Evolutionary conservation across 1,140 invertebrate species (phyloP), one percentile per base, ranked within the genome.

Genomic region (Psilanteris sp.): DNA sequence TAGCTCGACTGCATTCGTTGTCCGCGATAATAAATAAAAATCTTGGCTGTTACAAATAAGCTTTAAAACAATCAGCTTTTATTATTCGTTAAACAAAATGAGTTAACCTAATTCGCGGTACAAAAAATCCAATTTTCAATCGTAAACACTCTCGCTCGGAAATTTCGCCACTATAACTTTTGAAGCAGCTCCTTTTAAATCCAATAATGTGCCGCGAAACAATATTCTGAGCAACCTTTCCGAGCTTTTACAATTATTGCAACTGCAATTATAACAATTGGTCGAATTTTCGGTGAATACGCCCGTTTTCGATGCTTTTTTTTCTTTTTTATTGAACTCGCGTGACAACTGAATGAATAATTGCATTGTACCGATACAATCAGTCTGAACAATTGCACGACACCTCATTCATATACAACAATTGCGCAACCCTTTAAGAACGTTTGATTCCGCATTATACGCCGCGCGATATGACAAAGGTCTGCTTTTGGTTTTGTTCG

Each of bases 291-390:
- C 39, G 14, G 20, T 13, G 26, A 22, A 36, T n/a, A n/a, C n/a
- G n/a, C n/a, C 7, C 15, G 24, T 16, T 3, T 36, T 62, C 39
- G 37, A 62, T 39, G 14, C 31, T 18, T 31, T 54, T 71, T 31
- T 55, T 29, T 72, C n/a, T n/a, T n/a, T 72, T 72, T 72, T 57
- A 72, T 61, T 59, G 48, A 41, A 29, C 55, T 43, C 20, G 39
- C 46, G 55, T 57, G 48, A 55, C 31, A 39, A 29, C 9, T 72
- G 67, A 62, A 71, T 39, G 67, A 62, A 16, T 62, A 18, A 71
- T 62, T 46, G 46, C 46, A 46, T 54, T 59, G 36, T 34, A n/a
- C 36, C 27, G 44, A 70, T 54, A 61, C 36, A 61, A 70, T 70
- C 50, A 41, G 13, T 14, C 4, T 26, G 44, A 43, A 50, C 66